Percentiles rank a stretch among this genome's conserved stretches.
phyloP scores from a whole-genome alignment of 1,140 invertebrate species.

The Dermatophagoides farinae region DNA sequence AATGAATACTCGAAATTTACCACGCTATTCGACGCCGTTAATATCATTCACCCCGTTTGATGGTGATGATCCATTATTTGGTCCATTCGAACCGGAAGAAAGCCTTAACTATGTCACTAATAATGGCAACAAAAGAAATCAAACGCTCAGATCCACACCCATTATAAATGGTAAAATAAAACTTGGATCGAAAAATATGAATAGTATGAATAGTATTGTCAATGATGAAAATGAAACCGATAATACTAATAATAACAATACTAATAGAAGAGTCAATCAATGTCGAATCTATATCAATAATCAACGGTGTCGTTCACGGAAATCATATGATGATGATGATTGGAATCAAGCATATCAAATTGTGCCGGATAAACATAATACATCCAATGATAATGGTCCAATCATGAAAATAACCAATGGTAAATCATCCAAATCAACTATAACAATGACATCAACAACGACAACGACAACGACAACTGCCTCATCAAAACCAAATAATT shows the following conservation, averaged over 20 bases:
- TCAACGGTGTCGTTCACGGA: background rate
- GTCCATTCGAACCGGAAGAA: constrained; percentile 1
- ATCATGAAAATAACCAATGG: background rate
- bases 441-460: background rate
- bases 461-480: background rate
- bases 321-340: background rate
- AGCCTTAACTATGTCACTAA: background rate
- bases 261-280: background rate
- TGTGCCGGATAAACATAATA: too few relatives aligned
- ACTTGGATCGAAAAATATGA: too few relatives aligned
- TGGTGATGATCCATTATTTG: background rate
- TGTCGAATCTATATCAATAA: background rate
- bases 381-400: background rate
- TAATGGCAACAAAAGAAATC: background rate
- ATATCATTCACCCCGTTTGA: background rate
- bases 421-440: background rate
- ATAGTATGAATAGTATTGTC: too few relatives aligned
- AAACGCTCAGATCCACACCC: too few relatives aligned
- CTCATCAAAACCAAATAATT: background rate
- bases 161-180: too few relatives aligned
- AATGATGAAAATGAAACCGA: background rate
- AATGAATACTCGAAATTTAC: background rate
- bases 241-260: background rate
- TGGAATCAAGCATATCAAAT: background rate
- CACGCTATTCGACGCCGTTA: background rate